Percentiles rank a stretch among this genome's conserved stretches.
These are phyloP conservation scores for Pseudorhiza aurosa DNA, from an alignment of 30 jellyfish, hydroid and myxozoan genomes.

Conservation along the genomic window DNA sequence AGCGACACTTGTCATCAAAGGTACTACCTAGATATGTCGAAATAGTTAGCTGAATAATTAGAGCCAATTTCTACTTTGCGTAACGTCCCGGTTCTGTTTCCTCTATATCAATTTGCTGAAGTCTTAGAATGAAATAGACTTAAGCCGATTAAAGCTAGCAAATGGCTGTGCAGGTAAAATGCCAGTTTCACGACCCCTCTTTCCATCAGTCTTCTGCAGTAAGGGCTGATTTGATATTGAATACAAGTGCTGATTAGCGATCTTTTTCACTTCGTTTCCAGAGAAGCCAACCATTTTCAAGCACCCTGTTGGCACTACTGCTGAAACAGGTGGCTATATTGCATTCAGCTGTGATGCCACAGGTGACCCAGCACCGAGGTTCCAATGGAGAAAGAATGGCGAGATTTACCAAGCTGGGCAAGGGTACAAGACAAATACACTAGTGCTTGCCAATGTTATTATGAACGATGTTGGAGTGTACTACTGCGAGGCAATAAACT, in stretches of 20 bases:
- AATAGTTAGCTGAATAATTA: no score
- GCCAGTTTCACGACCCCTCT: no score
- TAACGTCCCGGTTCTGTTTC: no score
- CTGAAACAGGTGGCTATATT: conserved; percentile 61
- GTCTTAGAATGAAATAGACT: no score
- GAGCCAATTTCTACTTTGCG: no score
- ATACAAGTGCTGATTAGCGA: no score
- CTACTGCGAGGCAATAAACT: conserved; percentile 57
- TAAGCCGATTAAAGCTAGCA: no score
- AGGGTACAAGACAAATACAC: conserved; percentile 47
- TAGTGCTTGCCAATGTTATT: conserved; percentile 30
- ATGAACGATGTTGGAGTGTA: conserved; percentile 62
- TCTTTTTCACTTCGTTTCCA: no score
- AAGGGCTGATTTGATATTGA: no score
- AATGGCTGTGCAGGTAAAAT: no score
- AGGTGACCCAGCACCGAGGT: conserved; percentile 74
- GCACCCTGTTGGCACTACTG: conserved; percentile 64
- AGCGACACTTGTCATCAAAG: conserved; percentile 64
- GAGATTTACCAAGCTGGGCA: conserved; percentile 54
- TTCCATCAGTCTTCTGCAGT: no score
- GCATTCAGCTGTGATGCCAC: conserved; percentile 46
- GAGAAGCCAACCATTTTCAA: conserved; percentile 26
- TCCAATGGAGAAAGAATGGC: conserved; percentile 72
- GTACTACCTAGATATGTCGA: conserved; percentile 10
- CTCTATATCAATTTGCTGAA: no score